Percentiles rank a stretch among this genome's conserved stretches.
These are phyloP conservation scores for Petrocephalus schoutedeni DNA, from an alignment of 2,797 vertebrate genomes.

Conservation along the genomic window DNA sequence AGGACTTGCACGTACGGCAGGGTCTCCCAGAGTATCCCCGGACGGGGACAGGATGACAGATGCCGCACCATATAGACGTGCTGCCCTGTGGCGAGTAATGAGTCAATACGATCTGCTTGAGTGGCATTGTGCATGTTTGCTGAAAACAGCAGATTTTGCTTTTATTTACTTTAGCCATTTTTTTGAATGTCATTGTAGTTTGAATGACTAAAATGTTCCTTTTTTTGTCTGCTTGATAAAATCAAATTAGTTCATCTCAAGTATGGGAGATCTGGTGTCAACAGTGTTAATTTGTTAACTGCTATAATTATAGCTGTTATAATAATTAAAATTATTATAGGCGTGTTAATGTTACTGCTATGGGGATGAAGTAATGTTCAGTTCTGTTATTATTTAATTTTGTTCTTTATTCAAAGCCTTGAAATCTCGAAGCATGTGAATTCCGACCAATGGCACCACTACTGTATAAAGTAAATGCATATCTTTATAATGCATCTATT, in stretches of 20 bases:
- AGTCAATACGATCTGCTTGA: slow-evolving; percentile 24
- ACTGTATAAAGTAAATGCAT: slow-evolving; percentile 10
- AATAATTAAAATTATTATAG: slow-evolving; percentile 23
- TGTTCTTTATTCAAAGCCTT: slow-evolving; percentile 27
- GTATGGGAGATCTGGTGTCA: slow-evolving; percentile 36
- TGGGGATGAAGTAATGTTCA: slow-evolving; percentile 26
- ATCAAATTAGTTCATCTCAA: slow-evolving; percentile 33
- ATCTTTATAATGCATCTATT: slow-evolving; percentile 12
- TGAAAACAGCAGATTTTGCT: slow-evolving; percentile 33
- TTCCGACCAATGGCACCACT: slow-evolving; percentile 23
- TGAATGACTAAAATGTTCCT: slow-evolving; percentile 23
- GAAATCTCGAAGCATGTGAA: slow-evolving; percentile 41
- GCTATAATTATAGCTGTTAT: slow-evolving; percentile 21
- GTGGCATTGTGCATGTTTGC: slow-evolving; percentile 52
- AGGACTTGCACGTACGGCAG: slow-evolving; percentile 32
- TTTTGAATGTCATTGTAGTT: slow-evolving; percentile 34
- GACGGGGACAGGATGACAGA: slow-evolving; percentile 9
- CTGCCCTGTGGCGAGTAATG: slow-evolving; percentile 33
- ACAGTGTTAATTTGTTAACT: slow-evolving; percentile 42
- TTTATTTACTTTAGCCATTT: slow-evolving; percentile 36
- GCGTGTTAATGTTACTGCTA: slow-evolving; percentile 32
- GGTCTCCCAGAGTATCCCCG: slow-evolving; percentile 31
- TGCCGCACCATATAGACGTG: slow-evolving; percentile 47
- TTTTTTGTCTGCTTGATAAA: slow-evolving; percentile 41
- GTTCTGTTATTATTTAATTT: slow-evolving; percentile 8